Percentiles rank a stretch among this genome's conserved stretches.
These are phyloP conservation scores for Hippocampus barbouri DNA, from an alignment of 2,113 vertebrate species.

Conservation along the genomic window DNA sequence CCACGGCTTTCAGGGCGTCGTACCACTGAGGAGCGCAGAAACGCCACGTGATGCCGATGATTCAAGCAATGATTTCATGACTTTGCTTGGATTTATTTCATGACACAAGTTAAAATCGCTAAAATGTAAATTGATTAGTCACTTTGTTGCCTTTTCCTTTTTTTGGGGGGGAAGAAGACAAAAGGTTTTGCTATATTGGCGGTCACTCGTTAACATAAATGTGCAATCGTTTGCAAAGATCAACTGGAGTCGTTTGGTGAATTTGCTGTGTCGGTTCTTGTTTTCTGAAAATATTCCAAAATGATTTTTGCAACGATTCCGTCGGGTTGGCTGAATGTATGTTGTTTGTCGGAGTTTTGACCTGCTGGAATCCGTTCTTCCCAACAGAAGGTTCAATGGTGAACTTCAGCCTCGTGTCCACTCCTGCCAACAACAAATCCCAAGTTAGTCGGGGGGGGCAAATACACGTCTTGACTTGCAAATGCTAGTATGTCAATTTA, in stretches of 20 bases:
- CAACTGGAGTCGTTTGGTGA: too few relatives aligned
- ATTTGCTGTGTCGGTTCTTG: background rate
- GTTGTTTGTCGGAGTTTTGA: slow-evolving; percentile 50
- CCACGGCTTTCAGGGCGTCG: slow-evolving; percentile 95
- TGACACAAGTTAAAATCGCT: too few relatives aligned
- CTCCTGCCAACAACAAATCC: slow-evolving; percentile 72
- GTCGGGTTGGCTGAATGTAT: background rate
- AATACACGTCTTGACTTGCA: too few relatives aligned
- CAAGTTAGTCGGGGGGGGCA: background rate
- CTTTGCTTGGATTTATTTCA: too few relatives aligned
- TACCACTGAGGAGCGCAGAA: slow-evolving; percentile 81
- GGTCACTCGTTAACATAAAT: too few relatives aligned
- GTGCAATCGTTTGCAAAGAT: too few relatives aligned
- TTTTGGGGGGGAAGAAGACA: too few relatives aligned
- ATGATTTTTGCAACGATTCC: background rate
- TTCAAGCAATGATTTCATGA: too few relatives aligned
- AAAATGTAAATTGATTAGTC: too few relatives aligned
- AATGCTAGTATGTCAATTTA: too few relatives aligned
- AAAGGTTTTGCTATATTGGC: too few relatives aligned
- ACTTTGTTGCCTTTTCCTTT: too few relatives aligned
- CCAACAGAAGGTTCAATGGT: slow-evolving; percentile 93
- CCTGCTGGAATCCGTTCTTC: slow-evolving; percentile 98
- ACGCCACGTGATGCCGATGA: background rate
- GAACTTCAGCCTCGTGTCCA: slow-evolving; percentile 95
- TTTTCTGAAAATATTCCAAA: background rate